These are phyloP conservation scores for Caracal caracal DNA, from an alignment of 2,113 vertebrate genomes.

Conservation along the genomic window DNA sequence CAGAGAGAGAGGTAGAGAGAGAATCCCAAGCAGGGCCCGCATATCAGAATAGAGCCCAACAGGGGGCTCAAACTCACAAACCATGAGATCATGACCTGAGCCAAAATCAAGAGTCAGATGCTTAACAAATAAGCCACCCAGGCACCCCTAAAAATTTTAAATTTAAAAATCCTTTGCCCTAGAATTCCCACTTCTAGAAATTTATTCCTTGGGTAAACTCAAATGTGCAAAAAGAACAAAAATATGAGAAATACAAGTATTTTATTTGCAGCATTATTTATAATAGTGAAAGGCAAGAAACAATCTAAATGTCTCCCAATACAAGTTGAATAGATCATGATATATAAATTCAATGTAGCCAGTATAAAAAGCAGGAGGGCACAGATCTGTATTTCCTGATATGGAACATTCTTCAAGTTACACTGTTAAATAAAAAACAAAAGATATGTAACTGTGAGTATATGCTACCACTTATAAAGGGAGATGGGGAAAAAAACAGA, in stretches of 20 bases:
- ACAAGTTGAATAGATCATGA: background rate
- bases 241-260: background rate
- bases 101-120: no score
- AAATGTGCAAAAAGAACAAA: background rate
- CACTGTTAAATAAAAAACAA: background rate
- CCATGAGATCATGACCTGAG: no score
- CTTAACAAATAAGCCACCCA: no score
- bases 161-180: background rate
- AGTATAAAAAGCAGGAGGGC: background rate
- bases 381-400: background rate
- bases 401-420: background rate
- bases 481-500: background rate
- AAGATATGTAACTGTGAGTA: background rate
- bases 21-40: no score
- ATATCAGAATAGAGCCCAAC: background rate
- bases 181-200: background rate
- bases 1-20: no score
- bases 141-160: background rate
- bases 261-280: background rate
- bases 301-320: background rate
- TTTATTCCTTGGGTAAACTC: background rate
- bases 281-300: background rate
- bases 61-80: no score
- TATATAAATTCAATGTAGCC: background rate
- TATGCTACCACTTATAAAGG: background rate